A percentile compares a stretch with the other conserved stretches of the same genome.
Conservation (phyloP, 2,797 vertebrate genomes). For the Kryptolebias ocellatus region DNA sequence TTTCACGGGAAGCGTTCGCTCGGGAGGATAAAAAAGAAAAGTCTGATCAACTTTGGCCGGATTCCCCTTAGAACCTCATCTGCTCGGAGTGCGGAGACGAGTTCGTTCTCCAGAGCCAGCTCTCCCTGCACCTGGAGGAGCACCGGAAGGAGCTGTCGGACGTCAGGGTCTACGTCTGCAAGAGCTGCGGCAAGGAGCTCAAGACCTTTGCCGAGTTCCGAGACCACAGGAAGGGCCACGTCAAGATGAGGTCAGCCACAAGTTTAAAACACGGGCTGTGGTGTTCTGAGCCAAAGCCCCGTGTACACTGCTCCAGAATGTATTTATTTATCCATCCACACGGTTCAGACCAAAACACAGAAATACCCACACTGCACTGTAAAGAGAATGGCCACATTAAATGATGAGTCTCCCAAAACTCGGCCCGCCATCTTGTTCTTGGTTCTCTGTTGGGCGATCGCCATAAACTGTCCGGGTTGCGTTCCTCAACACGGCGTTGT, state of each 20-base stretch:
- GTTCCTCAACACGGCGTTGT: too few relatives aligned
- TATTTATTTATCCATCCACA: too few relatives aligned
- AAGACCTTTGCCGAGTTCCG: constrained; percentile 87
- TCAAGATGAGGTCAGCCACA: constrained; percentile 87
- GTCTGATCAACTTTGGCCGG: background rate
- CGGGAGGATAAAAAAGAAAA: background rate
- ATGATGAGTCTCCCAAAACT: too few relatives aligned
- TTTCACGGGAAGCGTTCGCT: background rate
- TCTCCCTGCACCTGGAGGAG: constrained; percentile 92
- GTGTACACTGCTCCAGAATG: too few relatives aligned
- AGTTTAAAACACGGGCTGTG: too few relatives aligned
- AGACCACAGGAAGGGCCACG: constrained; percentile 93
- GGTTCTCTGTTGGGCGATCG: too few relatives aligned
- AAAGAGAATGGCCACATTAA: too few relatives aligned
- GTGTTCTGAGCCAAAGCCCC: too few relatives aligned
- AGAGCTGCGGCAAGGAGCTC: constrained; percentile 90
- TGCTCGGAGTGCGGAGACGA: constrained; percentile 97
- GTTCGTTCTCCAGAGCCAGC: constrained; percentile 95
- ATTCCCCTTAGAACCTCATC: constrained; percentile 88
- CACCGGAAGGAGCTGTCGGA: constrained; percentile 93
- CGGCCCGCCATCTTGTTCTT: too few relatives aligned
- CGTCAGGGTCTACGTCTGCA: constrained; percentile 87
- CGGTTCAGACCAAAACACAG: too few relatives aligned
- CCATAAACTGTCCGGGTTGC: too few relatives aligned
- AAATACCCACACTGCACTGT: too few relatives aligned